A percentile compares a stretch with the other conserved stretches of the same genome.
Evolutionary conservation across 2,113 vertebrate species (phyloP).

Genomic region (Rhea pennata): DNA sequence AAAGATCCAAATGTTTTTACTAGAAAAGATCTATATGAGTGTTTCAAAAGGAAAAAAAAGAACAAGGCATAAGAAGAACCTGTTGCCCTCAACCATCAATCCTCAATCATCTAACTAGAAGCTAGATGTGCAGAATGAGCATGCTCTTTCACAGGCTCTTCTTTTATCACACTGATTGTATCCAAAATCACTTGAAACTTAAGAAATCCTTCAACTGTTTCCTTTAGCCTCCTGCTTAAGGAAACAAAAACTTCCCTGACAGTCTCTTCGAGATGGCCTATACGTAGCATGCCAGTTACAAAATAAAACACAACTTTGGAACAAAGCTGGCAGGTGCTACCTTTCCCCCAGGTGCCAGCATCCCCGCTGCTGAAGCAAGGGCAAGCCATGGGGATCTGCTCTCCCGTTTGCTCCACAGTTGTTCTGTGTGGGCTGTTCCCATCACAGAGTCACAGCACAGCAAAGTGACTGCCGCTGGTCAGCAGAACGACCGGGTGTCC

Average conservation of each 20-base stretch:
- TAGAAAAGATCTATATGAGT: neutral
- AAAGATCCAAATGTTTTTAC: neutral
- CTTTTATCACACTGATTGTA: neutral
- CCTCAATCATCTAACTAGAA: neutral
- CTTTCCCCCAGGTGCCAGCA: neutral
- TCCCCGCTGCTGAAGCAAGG: neutral
- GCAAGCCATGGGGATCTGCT: neutral
- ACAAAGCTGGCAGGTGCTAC: neutral
- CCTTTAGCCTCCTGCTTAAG: neutral
- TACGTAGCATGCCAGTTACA: neutral
- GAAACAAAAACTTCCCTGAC: neutral
- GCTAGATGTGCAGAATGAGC: neutral
- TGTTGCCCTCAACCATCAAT: neutral
- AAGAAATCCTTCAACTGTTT: neutral
- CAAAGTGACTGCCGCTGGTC: neutral
- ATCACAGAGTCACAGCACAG: neutral
- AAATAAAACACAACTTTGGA: neutral
- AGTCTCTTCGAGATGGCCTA: neutral
- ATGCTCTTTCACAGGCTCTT: neutral
- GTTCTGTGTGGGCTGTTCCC: neutral
- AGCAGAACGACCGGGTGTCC: neutral
- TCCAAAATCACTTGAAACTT: neutral
- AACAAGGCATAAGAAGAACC: neutral
- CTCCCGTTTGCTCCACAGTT: fast-evolving
- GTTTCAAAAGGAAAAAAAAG: neutral